Evolutionary conservation across 2,797 vertebrate genomes (phyloP).

Genomic region (Danionella dracula): DNA sequence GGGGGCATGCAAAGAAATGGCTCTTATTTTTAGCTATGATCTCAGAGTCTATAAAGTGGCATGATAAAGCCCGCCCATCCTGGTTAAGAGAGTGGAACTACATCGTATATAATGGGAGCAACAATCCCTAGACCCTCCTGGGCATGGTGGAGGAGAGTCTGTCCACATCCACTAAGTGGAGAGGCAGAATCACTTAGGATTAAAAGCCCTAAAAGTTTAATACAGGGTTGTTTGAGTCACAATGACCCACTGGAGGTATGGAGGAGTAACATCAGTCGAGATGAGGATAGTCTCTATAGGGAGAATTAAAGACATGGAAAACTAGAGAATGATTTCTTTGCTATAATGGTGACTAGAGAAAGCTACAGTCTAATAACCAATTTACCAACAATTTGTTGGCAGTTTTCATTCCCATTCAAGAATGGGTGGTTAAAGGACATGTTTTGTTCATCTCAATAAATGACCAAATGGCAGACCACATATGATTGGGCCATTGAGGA

Average conservation of each 20-base stretch:
- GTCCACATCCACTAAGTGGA: slow-evolving; percentile 13
- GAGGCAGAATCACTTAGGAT: slow-evolving; percentile 25
- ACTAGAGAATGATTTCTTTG: too few relatives aligned
- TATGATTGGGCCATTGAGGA: too few relatives aligned
- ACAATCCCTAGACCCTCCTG: slow-evolving; percentile 15
- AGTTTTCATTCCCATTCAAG: too few relatives aligned
- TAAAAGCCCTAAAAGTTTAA: slow-evolving; percentile 40
- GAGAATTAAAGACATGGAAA: neutral
- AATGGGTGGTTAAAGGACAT: too few relatives aligned
- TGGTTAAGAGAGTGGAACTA: slow-evolving; percentile 2
- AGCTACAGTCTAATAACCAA: too few relatives aligned
- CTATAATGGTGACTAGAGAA: too few relatives aligned
- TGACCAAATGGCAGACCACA: too few relatives aligned
- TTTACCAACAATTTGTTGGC: too few relatives aligned
- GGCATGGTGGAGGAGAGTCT: slow-evolving; percentile 14
- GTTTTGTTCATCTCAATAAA: too few relatives aligned
- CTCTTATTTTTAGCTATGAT: slow-evolving; percentile 46
- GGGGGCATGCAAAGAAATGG: neutral
- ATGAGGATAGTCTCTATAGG: neutral
- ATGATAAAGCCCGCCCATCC: slow-evolving; percentile 1
- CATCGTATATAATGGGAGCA: slow-evolving; percentile 1
- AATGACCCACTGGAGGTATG: slow-evolving; percentile 6
- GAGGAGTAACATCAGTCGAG: neutral
- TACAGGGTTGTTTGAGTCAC: slow-evolving; percentile 16
- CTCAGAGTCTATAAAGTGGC: slow-evolving; percentile 29